Evolutionary conservation across 2,797 vertebrate species (phyloP), one percentile per base, ranked within the genome.

Genomic region (Pempheris klunzingeri): DNA sequence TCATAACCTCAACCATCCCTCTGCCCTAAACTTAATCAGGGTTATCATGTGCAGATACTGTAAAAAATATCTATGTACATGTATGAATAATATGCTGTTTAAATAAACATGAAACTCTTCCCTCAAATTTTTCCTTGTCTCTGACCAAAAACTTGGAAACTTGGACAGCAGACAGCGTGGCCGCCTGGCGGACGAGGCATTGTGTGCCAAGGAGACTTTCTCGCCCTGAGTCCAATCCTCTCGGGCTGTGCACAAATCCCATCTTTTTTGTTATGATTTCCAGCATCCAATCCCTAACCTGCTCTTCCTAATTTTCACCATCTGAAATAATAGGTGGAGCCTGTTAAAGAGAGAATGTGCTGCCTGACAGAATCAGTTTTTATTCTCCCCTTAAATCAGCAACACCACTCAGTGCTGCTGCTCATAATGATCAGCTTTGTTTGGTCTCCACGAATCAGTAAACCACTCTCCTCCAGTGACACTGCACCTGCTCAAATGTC

Each of bases 351-450:
- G 24, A 43, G 20, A 53, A 52, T 49, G 53, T 39, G 43, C 70
- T 57, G 61, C 64, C 65, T 68, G 12, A 30, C 12, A 71, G 34
- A 43, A 12, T 32, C 22, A 5, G 28, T 4, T 62, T 20, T 73
- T 52, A 32, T 12, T 9, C 30, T 82, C 32, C 30, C 34, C 39
- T 65, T 34, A 71, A 62, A 73, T 65, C 47, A 76, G 32, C 17
- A 65, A 52, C 22, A 65, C 41, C 44, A 24, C 34, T 55, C 14
- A 24, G 41, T 26, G 18, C n/a, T 61, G 20, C 44, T 11, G 13
- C 62, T 80, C 20, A 50, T 78, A 59, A 79, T 73, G 53, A 50
- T 41, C n/a, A 13, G 28, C 78, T 83, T 63, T 77, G 66, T 81
- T 78, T 79, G 59, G 53, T 62, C 54, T 77, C 38, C 47, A 72